Percentiles rank a stretch among this genome's conserved stretches.
phyloP scores from a whole-genome alignment of 92 coral and sea anemone species.

The Siderastrea siderea region DNA sequence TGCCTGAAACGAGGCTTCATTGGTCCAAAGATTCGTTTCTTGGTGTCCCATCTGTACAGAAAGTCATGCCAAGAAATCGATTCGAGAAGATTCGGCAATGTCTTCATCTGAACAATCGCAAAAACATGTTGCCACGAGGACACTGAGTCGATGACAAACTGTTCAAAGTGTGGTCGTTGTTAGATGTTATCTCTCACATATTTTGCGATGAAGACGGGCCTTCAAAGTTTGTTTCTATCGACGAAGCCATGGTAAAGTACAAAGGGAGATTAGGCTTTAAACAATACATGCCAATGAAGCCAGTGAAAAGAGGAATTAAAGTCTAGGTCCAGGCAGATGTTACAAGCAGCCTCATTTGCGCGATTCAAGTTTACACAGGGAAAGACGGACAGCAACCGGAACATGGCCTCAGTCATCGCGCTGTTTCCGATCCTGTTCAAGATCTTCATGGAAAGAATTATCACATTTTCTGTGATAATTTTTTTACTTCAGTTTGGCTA shows the following conservation, averaged over 20 bases:
- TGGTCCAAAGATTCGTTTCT: conserved; percentile 19
- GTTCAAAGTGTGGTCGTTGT: conserved; percentile 44
- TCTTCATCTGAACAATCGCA: conserved; percentile 12
- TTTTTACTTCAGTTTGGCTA: conserved; percentile 33
- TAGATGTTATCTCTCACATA: conserved; percentile 13
- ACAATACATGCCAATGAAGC: conserved; percentile 59
- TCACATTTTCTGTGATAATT: conserved; percentile 63
- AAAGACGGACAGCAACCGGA: conserved; percentile 15
- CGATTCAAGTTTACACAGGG: conserved; percentile 42
- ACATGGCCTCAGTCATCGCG: conserved; percentile 52
- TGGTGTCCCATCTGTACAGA: conserved; percentile 18
- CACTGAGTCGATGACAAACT: conserved; percentile 41
- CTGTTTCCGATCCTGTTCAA: conserved; percentile 18
- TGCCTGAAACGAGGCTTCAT: conserved; percentile 7
- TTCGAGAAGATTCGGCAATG: conserved; percentile 40
- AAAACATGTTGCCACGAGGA: conserved; percentile 9
- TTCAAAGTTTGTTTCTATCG: conserved; percentile 29
- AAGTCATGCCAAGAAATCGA: conserved; percentile 20
- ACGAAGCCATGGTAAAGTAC: conserved; percentile 62
- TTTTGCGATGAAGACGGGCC: conserved; percentile 14
- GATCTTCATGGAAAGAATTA: conserved; percentile 20
- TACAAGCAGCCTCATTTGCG: conserved; percentile 14
- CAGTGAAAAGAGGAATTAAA: conserved; percentile 52
- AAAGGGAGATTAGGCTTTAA: conserved; percentile 53
- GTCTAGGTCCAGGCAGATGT: conserved; percentile 64